A percentile compares a stretch with the other conserved stretches of the same genome.
phyloP scores from a whole-genome alignment of 2,113 vertebrate species.

The Polypterus senegalus region DNA sequence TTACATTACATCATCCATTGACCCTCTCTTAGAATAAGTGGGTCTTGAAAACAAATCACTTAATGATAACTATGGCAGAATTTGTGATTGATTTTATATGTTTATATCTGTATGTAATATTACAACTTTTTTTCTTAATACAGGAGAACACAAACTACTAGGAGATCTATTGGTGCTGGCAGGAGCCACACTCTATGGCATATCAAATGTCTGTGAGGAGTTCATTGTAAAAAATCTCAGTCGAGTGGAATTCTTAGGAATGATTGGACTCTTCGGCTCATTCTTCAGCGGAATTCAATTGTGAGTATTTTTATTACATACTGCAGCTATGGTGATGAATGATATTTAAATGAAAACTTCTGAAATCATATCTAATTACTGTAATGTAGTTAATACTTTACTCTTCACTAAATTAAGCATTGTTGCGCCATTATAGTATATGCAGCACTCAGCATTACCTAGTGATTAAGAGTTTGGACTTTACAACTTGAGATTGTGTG shows the following conservation, averaged over 20 bases:
- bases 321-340: no score
- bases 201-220: conserved; percentile 86
- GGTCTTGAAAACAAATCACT: no score
- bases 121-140: conserved; percentile 4
- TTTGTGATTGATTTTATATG: conserved; percentile 1
- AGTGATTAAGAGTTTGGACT: no score
- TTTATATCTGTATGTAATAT: no score
- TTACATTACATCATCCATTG: no score
- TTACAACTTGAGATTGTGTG: no score
- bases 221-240: conserved; percentile 86
- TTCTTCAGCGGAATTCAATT: conserved; percentile 95
- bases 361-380: no score
- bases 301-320: conserved; percentile 52
- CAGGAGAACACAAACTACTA: conserved; percentile 83
- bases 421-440: no score
- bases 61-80: not conserved
- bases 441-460: no score
- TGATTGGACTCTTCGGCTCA: conserved; percentile 91
- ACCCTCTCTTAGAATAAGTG: not conserved
- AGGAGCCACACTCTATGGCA: conserved; percentile 74
- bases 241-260: conserved; percentile 84
- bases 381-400: no score
- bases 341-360: no score
- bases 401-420: no score
- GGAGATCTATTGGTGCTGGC: conserved; percentile 84